Percentiles rank a stretch among this genome's conserved stretches.
Conservation (phyloP, 2,797 vertebrate genomes). For the Mus minutoides region DNA sequence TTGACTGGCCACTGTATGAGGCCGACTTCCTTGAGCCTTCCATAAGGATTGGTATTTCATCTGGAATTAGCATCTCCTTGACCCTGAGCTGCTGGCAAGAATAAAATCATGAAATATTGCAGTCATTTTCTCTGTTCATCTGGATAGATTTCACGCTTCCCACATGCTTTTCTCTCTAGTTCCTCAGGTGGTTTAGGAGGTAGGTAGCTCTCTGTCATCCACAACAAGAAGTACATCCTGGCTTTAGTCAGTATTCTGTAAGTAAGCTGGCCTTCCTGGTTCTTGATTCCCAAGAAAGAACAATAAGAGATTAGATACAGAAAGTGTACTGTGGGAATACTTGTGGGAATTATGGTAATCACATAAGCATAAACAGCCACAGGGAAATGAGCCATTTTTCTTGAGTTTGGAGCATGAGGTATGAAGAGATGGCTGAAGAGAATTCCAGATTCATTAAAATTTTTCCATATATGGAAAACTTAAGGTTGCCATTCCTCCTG, state of each 20-base stretch:
- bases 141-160: background rate
- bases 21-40: background rate
- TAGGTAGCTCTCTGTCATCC: background rate
- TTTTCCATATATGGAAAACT: background rate
- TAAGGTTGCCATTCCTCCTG: background rate
- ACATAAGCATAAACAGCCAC: background rate
- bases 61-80: background rate
- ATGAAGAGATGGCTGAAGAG: background rate
- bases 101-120: background rate
- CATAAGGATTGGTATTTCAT: background rate
- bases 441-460: background rate
- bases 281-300: background rate
- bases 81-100: background rate
- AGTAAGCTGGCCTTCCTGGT: background rate
- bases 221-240: background rate
- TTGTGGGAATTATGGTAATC: background rate
- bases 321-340: background rate
- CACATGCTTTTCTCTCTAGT: background rate
- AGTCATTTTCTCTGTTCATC: background rate
- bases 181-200: background rate
- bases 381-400: background rate
- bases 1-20: background rate
- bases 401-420: conserved; percentile 34
- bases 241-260: background rate
- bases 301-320: background rate